These are phyloP conservation scores for Diabrotica balteata DNA, from an alignment of 2,888 invertebrate species.

Conservation along the genomic window DNA sequence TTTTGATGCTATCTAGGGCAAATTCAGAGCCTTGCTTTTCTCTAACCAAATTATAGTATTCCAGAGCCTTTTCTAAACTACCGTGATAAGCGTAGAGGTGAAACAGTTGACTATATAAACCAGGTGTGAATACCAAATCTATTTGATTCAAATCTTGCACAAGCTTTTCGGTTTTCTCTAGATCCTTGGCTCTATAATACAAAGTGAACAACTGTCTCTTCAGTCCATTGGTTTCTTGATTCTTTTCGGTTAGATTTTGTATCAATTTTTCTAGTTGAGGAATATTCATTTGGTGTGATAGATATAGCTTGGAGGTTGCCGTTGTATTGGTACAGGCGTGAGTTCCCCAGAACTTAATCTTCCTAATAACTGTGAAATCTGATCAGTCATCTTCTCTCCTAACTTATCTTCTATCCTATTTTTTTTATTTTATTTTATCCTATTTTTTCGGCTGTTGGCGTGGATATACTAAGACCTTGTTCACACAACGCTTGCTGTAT, in stretches of 20 bases:
- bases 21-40: slow-evolving; percentile 64
- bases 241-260: slow-evolving; percentile 64
- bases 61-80: slow-evolving; percentile 69
- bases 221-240: slow-evolving; percentile 65
- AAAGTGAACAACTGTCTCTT: slow-evolving; percentile 68
- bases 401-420: slow-evolving; percentile 70
- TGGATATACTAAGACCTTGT: slow-evolving; percentile 72
- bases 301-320: slow-evolving; percentile 56
- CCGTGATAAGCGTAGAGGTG: slow-evolving; percentile 71
- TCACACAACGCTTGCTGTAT: slow-evolving; percentile 65
- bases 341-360: slow-evolving; percentile 72
- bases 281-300: slow-evolving; percentile 60
- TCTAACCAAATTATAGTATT: slow-evolving; percentile 63
- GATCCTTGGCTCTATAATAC: slow-evolving; percentile 70
- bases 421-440: too few relatives aligned
- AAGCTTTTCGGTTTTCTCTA: slow-evolving; percentile 67
- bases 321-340: slow-evolving; percentile 59
- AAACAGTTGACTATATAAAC: slow-evolving; percentile 70
- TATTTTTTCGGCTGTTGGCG: slow-evolving; percentile 68
- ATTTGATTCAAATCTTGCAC: slow-evolving; percentile 65
- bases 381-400: slow-evolving; percentile 71
- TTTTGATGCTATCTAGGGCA: slow-evolving; percentile 68
- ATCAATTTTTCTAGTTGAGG: slow-evolving; percentile 68
- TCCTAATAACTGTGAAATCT: slow-evolving; percentile 68
- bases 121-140: slow-evolving; percentile 66